Percentiles rank a stretch among this genome's conserved stretches.
These are phyloP conservation scores for Ceratitis capitata DNA, from an alignment of 1,140 invertebrate genomes.

Conservation along the genomic window DNA sequence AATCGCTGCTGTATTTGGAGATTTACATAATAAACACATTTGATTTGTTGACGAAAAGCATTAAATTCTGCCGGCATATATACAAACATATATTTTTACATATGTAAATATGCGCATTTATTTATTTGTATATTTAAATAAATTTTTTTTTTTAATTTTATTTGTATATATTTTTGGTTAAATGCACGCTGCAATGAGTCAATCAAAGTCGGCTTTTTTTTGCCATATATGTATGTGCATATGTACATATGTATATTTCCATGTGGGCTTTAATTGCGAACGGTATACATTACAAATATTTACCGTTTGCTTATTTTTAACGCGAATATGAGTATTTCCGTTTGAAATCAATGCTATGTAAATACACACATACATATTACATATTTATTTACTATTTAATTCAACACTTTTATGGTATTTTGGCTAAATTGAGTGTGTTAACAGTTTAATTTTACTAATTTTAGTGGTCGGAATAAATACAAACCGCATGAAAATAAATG, in stretches of 20 bases:
- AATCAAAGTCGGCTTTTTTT: background rate
- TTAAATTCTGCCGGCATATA: background rate
- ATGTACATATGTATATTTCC: no score
- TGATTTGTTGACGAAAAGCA: background rate
- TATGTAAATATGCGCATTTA: background rate
- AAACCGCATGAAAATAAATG: background rate
- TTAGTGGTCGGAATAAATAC: background rate
- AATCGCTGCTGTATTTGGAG: background rate
- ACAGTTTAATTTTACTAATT: constrained; percentile 18
- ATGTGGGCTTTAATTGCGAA: background rate
- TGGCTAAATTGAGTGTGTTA: background rate
- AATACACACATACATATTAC: background rate
- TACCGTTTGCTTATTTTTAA: background rate
- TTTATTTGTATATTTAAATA: no score
- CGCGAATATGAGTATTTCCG: constrained; percentile 7
- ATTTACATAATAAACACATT: background rate
- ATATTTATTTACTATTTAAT: background rate
- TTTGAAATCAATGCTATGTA: constrained; percentile 5
- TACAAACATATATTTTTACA: background rate
- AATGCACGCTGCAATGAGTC: background rate
- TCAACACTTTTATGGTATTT: background rate
- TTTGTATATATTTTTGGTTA: background rate
- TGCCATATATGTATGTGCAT: background rate
- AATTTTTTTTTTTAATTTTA: background rate
- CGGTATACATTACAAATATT: constrained; percentile 9